phyloP scores from a whole-genome alignment of 37 sponge, comb jelly and placozoan species.

The Crambe crambe region DNA sequence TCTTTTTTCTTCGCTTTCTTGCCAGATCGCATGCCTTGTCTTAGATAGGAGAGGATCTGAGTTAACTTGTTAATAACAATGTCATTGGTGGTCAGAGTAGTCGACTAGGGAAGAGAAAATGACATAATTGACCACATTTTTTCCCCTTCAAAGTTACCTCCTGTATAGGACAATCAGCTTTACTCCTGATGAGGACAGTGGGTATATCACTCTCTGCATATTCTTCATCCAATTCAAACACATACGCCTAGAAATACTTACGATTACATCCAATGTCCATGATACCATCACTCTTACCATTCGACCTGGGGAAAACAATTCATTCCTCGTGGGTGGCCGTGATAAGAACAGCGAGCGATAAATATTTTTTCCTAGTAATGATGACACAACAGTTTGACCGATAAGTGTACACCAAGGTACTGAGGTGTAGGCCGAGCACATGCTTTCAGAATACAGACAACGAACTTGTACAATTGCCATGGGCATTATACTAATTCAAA shows the following conservation, averaged over 20 bases:
- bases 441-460: no score
- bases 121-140: neutral
- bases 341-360: constrained; percentile 75
- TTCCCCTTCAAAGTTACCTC: no score
- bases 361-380: constrained; percentile 76
- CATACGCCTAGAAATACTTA: constrained; percentile 79
- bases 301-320: constrained; percentile 91
- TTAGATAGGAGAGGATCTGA: constrained; percentile 94
- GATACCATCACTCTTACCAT: no score
- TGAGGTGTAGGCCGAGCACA: neutral
- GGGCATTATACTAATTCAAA: neutral
- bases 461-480: neutral
- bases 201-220: constrained; percentile 95
- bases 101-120: constrained; percentile 15
- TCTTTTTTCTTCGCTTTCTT: constrained; percentile 91
- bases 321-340: constrained; percentile 85
- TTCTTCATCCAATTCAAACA: constrained; percentile 96
- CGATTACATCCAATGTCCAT: no score
- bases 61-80: constrained; percentile 99
- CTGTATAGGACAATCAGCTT: constrained; percentile 87
- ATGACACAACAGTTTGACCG: neutral
- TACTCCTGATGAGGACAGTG: constrained; percentile 93
- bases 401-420: no score
- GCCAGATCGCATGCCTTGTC: constrained; percentile 73
- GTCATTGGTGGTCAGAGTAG: constrained; percentile 90